Base-by-base conservation (phyloP, 2,797 vertebrate species). In the Poecilia picta region DNA sequence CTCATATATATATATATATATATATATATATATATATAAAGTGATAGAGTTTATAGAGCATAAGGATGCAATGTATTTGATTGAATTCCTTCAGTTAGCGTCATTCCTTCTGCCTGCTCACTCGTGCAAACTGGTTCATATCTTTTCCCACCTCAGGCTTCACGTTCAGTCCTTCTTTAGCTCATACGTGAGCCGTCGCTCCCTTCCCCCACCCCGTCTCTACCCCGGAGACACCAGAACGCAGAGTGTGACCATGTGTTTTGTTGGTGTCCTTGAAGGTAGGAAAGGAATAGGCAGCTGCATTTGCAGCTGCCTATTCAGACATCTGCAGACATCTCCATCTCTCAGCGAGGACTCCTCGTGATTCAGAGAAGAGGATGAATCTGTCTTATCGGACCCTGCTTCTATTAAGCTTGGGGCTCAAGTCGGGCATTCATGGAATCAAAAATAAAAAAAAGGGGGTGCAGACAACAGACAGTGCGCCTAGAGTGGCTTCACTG, bases 401-500 rank as follows among this genome's bases (percentile, higher is more conserved):
- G 75, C 81, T 85, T 85, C 85, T 74, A 80, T 89, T 87, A 86
- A 79, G 80, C 91, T 81, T 83, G 82, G 83, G 89, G 73, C 91
- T 75, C 68, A 83, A 59, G 83, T 89, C 74, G 80, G 89, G 84
- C 73, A 82, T 93, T 92, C 77, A 89, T 46, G 53, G 55, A 85
- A 76, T 70, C 75, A 81, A 85, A 79, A 41, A 41, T 5, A 39
- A 1, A 8, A 41, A 41, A 41, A 8, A 41, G 8, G 45, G 73
- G 33, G 66, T n/a, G 78, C 57, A 74, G 73, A 85, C 76, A 86
- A 83, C 80, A 89, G 82, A 89, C 83, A 81, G 78, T 81, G 83
- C 55, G 92, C 93, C 92, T 83, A 64, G 72, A 94, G 93, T 94
- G 93, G 87, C 90, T 94, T 94, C 86, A 93, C 93, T 93, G 93